Conservation (phyloP, 2,888 invertebrate species). For the Prosapia bicincta region DNA sequence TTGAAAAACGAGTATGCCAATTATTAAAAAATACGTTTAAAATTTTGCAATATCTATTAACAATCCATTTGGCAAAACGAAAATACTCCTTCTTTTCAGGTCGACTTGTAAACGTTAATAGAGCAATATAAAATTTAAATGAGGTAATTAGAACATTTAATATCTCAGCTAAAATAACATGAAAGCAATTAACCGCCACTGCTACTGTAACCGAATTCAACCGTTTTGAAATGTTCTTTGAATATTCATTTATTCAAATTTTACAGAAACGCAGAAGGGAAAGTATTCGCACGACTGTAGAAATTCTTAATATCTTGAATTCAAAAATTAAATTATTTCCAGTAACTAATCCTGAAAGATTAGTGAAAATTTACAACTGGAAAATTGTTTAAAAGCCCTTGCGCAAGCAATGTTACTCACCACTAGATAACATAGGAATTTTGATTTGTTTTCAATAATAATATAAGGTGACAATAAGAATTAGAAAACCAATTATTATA, state of each 20-base stretch:
- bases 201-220: not conserved
- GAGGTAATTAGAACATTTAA: not conserved
- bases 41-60: no score
- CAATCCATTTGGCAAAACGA: no score
- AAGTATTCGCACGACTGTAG: not conserved
- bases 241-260: conserved; percentile 2
- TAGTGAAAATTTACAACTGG: not conserved
- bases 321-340: not conserved
- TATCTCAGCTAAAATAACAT: not conserved
- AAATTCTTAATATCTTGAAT: not conserved
- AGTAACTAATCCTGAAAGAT: not conserved
- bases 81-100: no score
- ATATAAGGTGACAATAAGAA: no score
- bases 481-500: no score
- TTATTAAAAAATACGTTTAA: no score
- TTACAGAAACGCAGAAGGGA: not conserved
- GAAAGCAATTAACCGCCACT: not conserved
- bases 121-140: not conserved
- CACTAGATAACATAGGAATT: no score
- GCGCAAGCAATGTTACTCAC: no score
- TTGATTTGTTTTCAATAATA: no score
- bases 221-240: not conserved
- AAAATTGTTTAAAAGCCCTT: not conserved
- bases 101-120: no score
- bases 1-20: no score